These are phyloP conservation scores for Rachycentron canadum DNA, from an alignment of 2,797 vertebrate genomes.

Conservation along the genomic window DNA sequence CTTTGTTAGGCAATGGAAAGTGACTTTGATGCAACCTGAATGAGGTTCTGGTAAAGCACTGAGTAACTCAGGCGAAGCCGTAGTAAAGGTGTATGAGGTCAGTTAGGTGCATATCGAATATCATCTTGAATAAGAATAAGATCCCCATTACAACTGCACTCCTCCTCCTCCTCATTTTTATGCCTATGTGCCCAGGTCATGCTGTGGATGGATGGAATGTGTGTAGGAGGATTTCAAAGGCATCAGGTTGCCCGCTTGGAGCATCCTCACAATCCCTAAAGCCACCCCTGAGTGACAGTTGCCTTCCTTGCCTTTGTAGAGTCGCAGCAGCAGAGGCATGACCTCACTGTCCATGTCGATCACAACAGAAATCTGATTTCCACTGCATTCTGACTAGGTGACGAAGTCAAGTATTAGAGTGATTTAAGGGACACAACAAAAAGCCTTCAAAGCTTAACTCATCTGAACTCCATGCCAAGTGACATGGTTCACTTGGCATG, in stretches of 20 bases:
- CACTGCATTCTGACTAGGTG: conserved; percentile 55
- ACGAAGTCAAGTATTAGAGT: conserved; percentile 45
- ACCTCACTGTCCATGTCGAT: conserved; percentile 77
- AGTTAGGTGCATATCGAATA: conserved; percentile 66
- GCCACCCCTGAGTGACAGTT: conserved; percentile 69
- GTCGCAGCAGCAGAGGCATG: conserved; percentile 64
- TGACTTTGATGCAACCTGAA: conserved; percentile 20
- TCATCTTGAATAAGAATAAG: conserved; percentile 62
- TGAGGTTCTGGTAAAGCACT: conserved; percentile 38
- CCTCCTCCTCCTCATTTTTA: conserved; percentile 51
- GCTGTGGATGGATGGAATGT: conserved; percentile 77
- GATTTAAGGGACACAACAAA: conserved; percentile 56
- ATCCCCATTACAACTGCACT: conserved; percentile 29
- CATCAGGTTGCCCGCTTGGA: conserved; percentile 76
- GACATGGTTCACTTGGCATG: conserved; percentile 22
- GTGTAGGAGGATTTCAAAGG: conserved; percentile 79
- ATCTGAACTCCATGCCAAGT: too few relatives aligned
- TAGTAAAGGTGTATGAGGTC: conserved; percentile 69
- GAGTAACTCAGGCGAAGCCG: conserved; percentile 39
- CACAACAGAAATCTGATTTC: conserved; percentile 72
- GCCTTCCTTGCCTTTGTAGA: conserved; percentile 72
- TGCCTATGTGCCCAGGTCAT: conserved; percentile 64
- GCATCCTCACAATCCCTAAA: conserved; percentile 68
- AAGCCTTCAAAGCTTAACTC: conserved; percentile 59
- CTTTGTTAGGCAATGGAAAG: conserved; percentile 21